Base-by-base conservation (phyloP, 1,140 invertebrate genomes). In the Rhyzopertha dominica region DNA sequence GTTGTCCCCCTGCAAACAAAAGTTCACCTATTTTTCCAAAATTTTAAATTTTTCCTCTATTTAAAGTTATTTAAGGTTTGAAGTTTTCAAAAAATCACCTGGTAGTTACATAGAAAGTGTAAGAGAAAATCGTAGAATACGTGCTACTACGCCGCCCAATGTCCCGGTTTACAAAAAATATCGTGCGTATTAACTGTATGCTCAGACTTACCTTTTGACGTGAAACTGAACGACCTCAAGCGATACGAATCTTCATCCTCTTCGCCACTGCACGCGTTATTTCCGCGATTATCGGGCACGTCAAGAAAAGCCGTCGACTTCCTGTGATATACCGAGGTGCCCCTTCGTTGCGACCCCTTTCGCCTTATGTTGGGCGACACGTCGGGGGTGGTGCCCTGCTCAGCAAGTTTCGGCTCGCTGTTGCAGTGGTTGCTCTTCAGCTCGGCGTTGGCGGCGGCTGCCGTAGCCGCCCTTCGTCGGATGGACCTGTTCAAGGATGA, bases 211-310 rank as follows among this genome's bases (percentile, higher is more conserved):
- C 89, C 90, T 80, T 93, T 93, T 41, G 84, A 80, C 34, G 88
- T 92, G 56, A 88, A 81, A 67, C 85, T 89, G 72, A 95, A 95
- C 40, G 86, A 90, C 52, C 91, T 75, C 30, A 94, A 79, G 39
- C 90, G 72, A 68, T 90, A 87, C 23, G 84, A 84, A 67, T 87
- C 85, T 56, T 87, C 85, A 54, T 90, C 85, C 13, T 80, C 79
- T 30, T 79, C 78, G 17, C 73, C 68, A 12, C 66, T 63, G 14
- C 71, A 68, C 32, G 50, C 51, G 16, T 41, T 44, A 24, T 54
- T 55, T 30, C 43, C 49, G 53, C 56, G 48, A 23, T 45, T 47
- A 38, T 51, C 65, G 50, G 86, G 86, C n/a, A 89, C 85, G 63
- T 89, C 86, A 35, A 90, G 72, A 68, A 86, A 89, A 16, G 84